These are phyloP conservation scores for Sarotherodon lohbergeri DNA, from an alignment of 2,113 vertebrate species.

Conservation along the genomic window DNA sequence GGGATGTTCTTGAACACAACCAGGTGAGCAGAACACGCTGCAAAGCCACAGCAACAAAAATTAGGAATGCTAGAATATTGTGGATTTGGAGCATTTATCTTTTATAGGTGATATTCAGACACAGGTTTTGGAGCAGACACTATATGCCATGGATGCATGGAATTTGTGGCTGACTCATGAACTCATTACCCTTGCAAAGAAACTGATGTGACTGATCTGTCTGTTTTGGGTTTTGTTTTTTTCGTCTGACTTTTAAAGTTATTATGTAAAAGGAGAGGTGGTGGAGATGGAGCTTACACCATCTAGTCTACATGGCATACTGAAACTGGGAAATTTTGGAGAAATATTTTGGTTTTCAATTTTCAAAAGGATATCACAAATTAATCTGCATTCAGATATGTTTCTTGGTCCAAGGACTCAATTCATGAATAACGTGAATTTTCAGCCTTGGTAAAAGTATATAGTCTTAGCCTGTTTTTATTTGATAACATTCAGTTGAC, in stretches of 20 bases:
- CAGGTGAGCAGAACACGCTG: neutral
- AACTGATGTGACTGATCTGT: neutral
- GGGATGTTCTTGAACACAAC: neutral
- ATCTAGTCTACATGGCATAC: neutral
- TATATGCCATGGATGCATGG: neutral
- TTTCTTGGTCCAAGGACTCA: neutral
- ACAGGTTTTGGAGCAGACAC: neutral
- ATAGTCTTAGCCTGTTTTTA: neutral
- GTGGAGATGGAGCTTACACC: neutral
- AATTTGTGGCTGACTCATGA: neutral
- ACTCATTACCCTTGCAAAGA: neutral
- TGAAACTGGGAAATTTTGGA: neutral
- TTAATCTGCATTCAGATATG: neutral
- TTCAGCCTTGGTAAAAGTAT: neutral
- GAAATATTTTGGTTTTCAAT: neutral
- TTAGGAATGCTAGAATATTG: neutral
- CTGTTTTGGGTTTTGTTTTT: neutral
- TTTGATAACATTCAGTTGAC: neutral
- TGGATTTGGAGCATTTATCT: neutral
- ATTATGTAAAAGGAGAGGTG: neutral
- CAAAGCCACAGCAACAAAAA: neutral
- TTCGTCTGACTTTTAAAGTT: neutral
- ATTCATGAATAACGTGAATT: neutral
- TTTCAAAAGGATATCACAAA: neutral
- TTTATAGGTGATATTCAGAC: neutral